phyloP scores from a whole-genome alignment of 2,888 invertebrate species.

The Hylaea fasciaria region DNA sequence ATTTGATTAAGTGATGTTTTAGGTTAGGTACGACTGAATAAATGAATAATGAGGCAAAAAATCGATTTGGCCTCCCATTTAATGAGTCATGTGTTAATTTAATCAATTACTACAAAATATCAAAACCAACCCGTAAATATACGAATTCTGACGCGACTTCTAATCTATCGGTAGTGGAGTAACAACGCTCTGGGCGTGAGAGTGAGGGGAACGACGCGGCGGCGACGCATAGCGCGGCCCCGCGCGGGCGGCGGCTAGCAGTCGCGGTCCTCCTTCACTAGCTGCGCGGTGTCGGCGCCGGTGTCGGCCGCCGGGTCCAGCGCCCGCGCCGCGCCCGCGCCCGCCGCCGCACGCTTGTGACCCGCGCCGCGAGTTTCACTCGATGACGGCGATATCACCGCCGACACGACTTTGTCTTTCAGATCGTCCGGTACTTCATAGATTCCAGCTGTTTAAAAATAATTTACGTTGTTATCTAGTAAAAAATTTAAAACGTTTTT shows the following conservation, averaged over 20 bases:
- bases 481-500: background rate
- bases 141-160: conserved; percentile 13
- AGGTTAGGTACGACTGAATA: background rate
- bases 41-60: background rate
- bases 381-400: conserved; percentile 92
- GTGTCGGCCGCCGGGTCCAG: conserved; percentile 94
- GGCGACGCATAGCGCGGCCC: conserved; percentile 22
- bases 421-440: conserved; percentile 93
- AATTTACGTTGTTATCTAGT: background rate
- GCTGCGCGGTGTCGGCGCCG: conserved; percentile 95
- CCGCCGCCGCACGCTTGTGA: conserved; percentile 53
- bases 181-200: conserved; percentile 15
- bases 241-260: conserved; percentile 59
- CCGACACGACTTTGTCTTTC: conserved; percentile 88
- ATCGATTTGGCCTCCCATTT: no score
- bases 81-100: no score
- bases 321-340: conserved; percentile 88
- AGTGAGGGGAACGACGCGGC: conserved; percentile 30
- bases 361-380: conserved; percentile 92
- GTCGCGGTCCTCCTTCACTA: conserved; percentile 94
- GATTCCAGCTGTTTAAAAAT: conserved; percentile 83
- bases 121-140: background rate
- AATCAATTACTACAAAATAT: background rate
- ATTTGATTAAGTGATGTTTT: background rate
- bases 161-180: conserved; percentile 13